phyloP scores from a whole-genome alignment of 2,113 vertebrate species.

The Aegotheles bennettii region DNA sequence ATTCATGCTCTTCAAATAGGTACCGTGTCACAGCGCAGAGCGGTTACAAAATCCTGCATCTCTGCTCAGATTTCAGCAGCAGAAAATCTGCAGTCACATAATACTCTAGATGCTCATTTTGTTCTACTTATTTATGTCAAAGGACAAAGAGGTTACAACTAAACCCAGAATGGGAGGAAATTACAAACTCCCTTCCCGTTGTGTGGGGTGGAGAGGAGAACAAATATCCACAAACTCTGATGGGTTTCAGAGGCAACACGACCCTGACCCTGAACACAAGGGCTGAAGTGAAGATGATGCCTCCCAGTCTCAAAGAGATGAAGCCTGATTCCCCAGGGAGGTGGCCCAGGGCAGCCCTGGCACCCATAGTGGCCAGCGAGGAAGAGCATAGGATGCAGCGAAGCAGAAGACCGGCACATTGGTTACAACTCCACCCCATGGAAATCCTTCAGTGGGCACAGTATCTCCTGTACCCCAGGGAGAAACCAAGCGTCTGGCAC shows the following conservation, averaged over 20 bases:
- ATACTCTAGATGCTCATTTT: conserved; percentile 37
- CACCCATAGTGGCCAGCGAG: background rate
- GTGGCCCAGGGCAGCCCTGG: background rate
- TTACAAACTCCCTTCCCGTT: background rate
- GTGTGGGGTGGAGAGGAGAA: background rate
- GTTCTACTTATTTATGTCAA: background rate
- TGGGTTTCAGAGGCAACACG: background rate
- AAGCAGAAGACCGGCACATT: background rate
- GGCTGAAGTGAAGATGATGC: background rate
- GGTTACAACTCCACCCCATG: background rate
- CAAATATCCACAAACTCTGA: background rate
- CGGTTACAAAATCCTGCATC: background rate
- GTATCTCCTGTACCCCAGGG: background rate
- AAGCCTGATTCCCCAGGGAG: background rate
- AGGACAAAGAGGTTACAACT: conserved; percentile 1
- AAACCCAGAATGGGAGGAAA: background rate
- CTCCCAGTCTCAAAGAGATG: background rate
- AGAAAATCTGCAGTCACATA: background rate
- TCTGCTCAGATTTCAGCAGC: conserved; percentile 24
- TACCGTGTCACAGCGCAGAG: background rate
- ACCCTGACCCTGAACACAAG: background rate
- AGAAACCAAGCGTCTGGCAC: background rate
- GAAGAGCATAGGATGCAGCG: background rate
- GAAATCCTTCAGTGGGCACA: background rate
- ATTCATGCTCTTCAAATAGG: background rate